Conservation (phyloP, 2,797 vertebrate genomes). For the Pangasius djambal region DNA sequence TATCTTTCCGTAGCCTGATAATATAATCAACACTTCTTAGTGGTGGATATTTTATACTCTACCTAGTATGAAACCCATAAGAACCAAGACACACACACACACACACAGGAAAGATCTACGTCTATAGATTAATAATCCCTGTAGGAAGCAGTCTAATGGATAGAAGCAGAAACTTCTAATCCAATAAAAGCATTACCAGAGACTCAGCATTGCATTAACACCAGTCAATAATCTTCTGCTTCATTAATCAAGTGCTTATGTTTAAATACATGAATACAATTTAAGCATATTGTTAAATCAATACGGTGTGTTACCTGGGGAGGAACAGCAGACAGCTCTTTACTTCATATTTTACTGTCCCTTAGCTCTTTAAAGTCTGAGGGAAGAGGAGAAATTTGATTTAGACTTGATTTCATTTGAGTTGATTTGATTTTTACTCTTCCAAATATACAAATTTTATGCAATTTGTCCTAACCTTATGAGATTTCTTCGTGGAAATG, state of each 20-base stretch:
- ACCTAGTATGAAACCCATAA: background rate
- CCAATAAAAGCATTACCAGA: constrained; percentile 61
- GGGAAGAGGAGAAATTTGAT: background rate
- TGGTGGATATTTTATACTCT: background rate
- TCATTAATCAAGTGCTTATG: constrained; percentile 60
- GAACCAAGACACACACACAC: background rate
- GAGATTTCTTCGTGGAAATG: background rate
- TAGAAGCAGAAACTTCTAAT: constrained; percentile 55
- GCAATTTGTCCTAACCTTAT: background rate
- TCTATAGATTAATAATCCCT: constrained; percentile 64
- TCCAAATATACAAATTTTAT: background rate
- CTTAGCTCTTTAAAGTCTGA: background rate
- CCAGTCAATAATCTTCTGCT: constrained; percentile 59
- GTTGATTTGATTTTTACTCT: background rate
- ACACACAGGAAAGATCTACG: background rate
- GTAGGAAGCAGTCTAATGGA: constrained; percentile 68
- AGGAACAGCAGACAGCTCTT: constrained; percentile 25
- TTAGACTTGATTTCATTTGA: background rate
- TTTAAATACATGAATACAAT: constrained; percentile 67
- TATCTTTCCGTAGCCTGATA: background rate
- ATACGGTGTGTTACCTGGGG: constrained; percentile 58
- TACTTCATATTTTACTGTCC: background rate
- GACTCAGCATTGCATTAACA: constrained; percentile 62
- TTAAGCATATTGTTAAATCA: constrained; percentile 62
- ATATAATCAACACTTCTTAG: background rate